Base-by-base conservation (phyloP, 1,140 invertebrate species). In the Lordiphosa mommai region DNA sequence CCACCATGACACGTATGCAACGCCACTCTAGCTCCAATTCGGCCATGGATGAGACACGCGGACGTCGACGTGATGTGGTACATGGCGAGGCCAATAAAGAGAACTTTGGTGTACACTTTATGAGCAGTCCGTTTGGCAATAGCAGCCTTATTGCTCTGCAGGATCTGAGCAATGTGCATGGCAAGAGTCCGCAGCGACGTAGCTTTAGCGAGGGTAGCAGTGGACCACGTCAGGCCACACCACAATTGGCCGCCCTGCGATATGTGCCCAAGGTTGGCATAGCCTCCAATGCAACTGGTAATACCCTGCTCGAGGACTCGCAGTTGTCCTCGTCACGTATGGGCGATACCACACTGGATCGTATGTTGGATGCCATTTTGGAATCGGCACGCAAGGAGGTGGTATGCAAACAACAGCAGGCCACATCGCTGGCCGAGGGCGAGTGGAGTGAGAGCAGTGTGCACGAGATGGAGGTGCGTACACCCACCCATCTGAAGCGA, bases 401-500 rank as follows among this genome's bases (percentile, higher is more conserved):
- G 16, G 51, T 61, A 4, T 80, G 71, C 41, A 70, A 70, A 43
- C 49, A 48, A 32, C 51, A 9, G 9, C 13, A 29, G n/a, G 9
- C 32, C 2, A 4, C 37, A 9, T 3, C 58, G n/a, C 53, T 58
- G 1, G 37, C 37, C 4, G 61, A 52, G 5, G 65, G 36, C 1
- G 79, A 85, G 33, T 82, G 76, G 76, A 82, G 76, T 12, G 87
- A 88, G 41, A 63, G 46, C 3, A 87, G 80, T 41, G 71, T 88
- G 9, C 87, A 88, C 13, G 87, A 88, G 36, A 88, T 88, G 87
- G 87, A 88, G 56, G 87, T 88, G 36, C 79, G 86, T 7, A 88
- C 87, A 0, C 87, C 87, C 10, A 79, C 71, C 4, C 86, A 89
- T 52, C 51, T 89, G 13, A 87, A 88, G 43, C 61, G 88, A 2